Conservation (phyloP, 1,140 invertebrate species). For the Probaryconus sp. region DNA sequence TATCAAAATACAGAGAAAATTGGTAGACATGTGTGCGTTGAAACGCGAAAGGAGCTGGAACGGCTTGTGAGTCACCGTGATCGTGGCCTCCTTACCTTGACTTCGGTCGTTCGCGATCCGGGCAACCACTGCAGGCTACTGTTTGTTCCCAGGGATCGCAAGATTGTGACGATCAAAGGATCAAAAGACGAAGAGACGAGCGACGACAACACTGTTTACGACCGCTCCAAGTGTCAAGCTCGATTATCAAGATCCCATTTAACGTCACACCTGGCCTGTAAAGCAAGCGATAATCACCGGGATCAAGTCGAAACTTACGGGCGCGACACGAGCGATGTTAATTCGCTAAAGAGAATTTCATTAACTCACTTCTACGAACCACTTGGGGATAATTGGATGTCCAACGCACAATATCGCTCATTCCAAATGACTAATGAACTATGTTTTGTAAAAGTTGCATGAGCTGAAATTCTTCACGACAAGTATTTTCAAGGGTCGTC, state of each 20-base stretch:
- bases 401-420: conserved; percentile 61
- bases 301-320: conserved; percentile 66
- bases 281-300: conserved; percentile 64
- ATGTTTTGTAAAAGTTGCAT: conserved; percentile 58
- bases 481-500: conserved; percentile 35
- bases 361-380: conserved; percentile 65
- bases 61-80: conserved; percentile 59
- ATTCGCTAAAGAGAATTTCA: conserved; percentile 66
- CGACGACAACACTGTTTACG: conserved; percentile 64
- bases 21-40: conserved; percentile 9
- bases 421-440: conserved; percentile 62
- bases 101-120: conserved; percentile 60
- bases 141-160: conserved; percentile 68
- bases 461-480: conserved; percentile 47
- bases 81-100: conserved; percentile 72
- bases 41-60: conserved; percentile 39
- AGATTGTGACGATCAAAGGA: conserved; percentile 67
- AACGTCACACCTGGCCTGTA: conserved; percentile 64
- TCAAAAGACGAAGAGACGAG: conserved; percentile 62
- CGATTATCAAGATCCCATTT: conserved; percentile 67
- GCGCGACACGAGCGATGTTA: conserved; percentile 64
- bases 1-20: too few relatives aligned
- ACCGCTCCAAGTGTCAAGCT: conserved; percentile 63
- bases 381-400: conserved; percentile 65
- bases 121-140: conserved; percentile 64